These are phyloP conservation scores for Agrochola circellaris DNA, from an alignment of 2,888 invertebrate species.

Conservation along the genomic window DNA sequence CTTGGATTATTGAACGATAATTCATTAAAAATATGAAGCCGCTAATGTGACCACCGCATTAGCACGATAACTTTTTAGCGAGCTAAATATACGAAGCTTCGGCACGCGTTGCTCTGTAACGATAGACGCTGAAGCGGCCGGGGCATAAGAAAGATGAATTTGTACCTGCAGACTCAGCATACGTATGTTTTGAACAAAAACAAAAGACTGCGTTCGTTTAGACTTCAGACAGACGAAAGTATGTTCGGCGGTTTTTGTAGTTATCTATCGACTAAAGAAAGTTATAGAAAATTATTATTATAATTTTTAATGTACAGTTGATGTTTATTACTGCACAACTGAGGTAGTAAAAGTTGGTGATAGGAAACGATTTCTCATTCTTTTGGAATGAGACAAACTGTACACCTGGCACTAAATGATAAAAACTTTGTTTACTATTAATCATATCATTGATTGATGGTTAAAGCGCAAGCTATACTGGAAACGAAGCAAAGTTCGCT, in stretches of 20 bases:
- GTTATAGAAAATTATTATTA: constrained; percentile 3
- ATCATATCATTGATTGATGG: background rate
- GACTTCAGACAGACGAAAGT: background rate
- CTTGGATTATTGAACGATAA: no score
- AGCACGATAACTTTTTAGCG: no score
- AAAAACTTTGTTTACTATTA: background rate
- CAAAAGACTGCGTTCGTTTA: background rate
- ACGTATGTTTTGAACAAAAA: background rate
- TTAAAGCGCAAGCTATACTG: no score
- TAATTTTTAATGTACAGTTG: constrained; percentile 3
- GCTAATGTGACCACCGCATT: no score
- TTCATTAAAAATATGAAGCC: no score
- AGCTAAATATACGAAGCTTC: no score
- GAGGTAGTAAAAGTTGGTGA: background rate
- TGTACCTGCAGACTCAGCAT: no score
- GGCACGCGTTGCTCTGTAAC: no score
- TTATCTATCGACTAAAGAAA: constrained; percentile 6
- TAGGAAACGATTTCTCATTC: constrained; percentile 1
- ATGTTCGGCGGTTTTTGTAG: background rate
- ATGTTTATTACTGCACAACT: background rate
- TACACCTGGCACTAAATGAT: background rate
- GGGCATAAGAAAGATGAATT: background rate
- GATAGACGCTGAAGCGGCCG: no score
- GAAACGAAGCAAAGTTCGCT: no score
- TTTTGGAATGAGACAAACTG: background rate